Conservation (phyloP, 2,113 vertebrate genomes). For the Micronisus gabar region DNA sequence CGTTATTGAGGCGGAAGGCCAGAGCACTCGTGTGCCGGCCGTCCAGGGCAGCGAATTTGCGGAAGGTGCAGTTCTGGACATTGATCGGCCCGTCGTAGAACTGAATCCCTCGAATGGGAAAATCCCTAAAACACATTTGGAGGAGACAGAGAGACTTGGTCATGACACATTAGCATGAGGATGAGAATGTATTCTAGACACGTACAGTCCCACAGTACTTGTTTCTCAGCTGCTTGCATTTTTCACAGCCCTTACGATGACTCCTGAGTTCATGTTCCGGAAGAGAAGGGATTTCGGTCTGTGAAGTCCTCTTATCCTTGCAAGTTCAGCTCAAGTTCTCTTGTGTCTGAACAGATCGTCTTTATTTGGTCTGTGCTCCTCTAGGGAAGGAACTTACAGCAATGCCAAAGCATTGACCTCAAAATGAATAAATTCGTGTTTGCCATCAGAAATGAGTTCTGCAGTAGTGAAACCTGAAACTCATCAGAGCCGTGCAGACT, state of each 20-base stretch:
- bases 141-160: neutral
- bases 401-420: neutral
- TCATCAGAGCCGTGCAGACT: neutral
- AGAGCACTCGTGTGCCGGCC: constrained; percentile 93
- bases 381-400: neutral
- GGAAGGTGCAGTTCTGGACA: constrained; percentile 93
- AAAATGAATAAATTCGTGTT: neutral
- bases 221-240: neutral
- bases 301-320: neutral
- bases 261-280: neutral
- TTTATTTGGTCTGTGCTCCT: constrained; percentile 15
- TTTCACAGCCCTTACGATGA: neutral
- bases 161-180: neutral
- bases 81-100: constrained; percentile 95
- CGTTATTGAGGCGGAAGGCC: constrained; percentile 96
- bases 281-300: neutral
- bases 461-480: constrained; percentile 41
- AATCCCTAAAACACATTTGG: constrained; percentile 75
- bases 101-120: constrained; percentile 93
- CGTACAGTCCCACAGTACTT: neutral
- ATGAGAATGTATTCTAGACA: neutral
- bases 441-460: constrained; percentile 37
- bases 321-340: constrained; percentile 18
- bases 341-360: neutral
- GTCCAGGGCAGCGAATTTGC: constrained; percentile 87